Evolutionary conservation across 2,113 vertebrate species (phyloP).

Genomic region (Notarius quadriscutis): DNA sequence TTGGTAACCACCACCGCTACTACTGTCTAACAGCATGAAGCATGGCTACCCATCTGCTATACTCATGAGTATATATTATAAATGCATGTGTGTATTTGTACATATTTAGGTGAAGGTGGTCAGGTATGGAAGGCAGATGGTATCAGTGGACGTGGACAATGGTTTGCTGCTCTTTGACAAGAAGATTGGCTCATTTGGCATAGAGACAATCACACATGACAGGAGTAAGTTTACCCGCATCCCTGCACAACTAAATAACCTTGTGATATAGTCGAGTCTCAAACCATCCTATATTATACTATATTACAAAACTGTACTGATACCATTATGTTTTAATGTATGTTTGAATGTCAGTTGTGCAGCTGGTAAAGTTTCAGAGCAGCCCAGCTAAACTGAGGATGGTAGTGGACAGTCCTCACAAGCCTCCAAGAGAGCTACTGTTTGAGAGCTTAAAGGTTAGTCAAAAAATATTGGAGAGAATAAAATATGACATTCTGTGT

Average conservation of each 20-base stretch:
- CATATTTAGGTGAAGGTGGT: constrained; percentile 76
- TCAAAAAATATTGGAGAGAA: fast-evolving
- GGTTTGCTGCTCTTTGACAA: constrained; percentile 76
- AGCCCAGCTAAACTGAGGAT: constrained; percentile 76
- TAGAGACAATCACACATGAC: constrained; percentile 78
- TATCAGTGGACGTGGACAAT: constrained; percentile 76
- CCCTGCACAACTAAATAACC: background rate
- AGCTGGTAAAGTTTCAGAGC: constrained; percentile 83
- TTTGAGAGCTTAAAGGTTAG: constrained; percentile 78
- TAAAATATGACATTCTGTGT: background rate
- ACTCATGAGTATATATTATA: background rate
- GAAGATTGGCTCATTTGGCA: constrained; percentile 59
- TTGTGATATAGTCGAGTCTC: background rate
- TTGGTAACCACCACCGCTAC: background rate
- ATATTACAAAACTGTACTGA: background rate
- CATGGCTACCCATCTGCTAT: background rate
- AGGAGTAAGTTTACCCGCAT: constrained; percentile 69
- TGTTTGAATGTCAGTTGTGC: constrained; percentile 74
- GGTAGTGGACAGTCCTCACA: constrained; percentile 76
- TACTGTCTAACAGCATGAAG: background rate
- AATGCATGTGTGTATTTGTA: constrained; percentile 9
- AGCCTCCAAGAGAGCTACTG: constrained; percentile 74
- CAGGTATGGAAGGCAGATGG: constrained; percentile 71
- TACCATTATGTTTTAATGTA: background rate
- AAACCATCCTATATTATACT: background rate